Percentiles rank a stretch among this genome's conserved stretches.
phyloP scores from a whole-genome alignment of 2,113 vertebrate genomes.

The Zapus hudsonius region DNA sequence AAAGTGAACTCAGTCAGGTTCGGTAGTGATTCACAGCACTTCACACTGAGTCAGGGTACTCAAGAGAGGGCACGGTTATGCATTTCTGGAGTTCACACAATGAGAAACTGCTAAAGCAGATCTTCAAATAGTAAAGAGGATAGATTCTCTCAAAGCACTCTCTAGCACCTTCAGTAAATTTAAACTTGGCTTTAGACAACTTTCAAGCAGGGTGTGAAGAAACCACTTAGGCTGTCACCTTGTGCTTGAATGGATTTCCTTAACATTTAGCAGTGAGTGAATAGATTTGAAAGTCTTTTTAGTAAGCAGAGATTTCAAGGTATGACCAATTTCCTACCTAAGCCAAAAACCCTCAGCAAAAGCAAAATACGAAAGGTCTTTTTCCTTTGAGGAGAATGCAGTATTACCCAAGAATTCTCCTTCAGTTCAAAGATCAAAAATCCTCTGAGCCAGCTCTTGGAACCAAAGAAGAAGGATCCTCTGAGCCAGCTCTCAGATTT shows the following conservation, averaged over 20 bases:
- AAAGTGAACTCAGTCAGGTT: slow-evolving; percentile 49
- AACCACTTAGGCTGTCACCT: slow-evolving; percentile 67
- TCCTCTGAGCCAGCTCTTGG: neutral
- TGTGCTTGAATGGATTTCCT: slow-evolving; percentile 69
- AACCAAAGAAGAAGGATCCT: neutral
- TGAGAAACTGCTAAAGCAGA: slow-evolving; percentile 65
- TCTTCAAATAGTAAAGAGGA: slow-evolving; percentile 64
- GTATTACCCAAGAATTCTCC: neutral
- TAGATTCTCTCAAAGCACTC: slow-evolving; percentile 52
- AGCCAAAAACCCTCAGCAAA: slow-evolving; percentile 50
- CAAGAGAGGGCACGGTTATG: slow-evolving; percentile 55
- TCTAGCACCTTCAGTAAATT: slow-evolving; percentile 70
- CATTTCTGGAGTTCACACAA: slow-evolving; percentile 69
- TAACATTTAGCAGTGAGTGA: slow-evolving; percentile 60
- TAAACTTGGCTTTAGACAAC: slow-evolving; percentile 68
- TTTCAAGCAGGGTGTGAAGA: slow-evolving; percentile 71
- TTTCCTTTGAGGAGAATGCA: slow-evolving; percentile 15
- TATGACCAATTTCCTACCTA: slow-evolving; percentile 69
- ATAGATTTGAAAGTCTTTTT: slow-evolving; percentile 69
- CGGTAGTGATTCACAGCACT: slow-evolving; percentile 62
- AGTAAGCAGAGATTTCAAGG: slow-evolving; percentile 78
- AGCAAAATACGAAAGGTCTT: slow-evolving; percentile 39
- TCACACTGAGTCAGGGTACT: slow-evolving; percentile 52
- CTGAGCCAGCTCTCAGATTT: neutral
- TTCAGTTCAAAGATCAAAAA: neutral